phyloP scores from a whole-genome alignment of 2,888 invertebrate genomes.

The Cactoblastis cactorum region DNA sequence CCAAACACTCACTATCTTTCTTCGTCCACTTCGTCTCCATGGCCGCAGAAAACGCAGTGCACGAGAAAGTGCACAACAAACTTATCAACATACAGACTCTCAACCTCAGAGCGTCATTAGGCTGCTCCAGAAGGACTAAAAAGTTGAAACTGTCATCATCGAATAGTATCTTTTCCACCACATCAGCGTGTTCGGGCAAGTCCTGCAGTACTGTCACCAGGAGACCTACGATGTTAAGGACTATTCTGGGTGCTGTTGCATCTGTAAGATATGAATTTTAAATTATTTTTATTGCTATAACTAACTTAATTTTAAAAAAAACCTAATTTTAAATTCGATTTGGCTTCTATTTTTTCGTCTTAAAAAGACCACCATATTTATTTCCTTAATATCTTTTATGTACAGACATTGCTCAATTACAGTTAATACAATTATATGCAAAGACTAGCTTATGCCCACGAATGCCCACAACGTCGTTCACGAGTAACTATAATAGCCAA shows the following conservation, averaged over 20 bases:
- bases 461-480: too few species aligned
- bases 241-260: slow-evolving; percentile 80
- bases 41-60: slow-evolving; percentile 79
- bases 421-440: too few species aligned
- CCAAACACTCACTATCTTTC: slow-evolving; percentile 77
- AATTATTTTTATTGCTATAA: too few species aligned
- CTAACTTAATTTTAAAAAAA: too few species aligned
- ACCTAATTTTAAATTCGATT: too few species aligned
- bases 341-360: too few species aligned
- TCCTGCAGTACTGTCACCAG: slow-evolving; percentile 86
- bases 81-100: slow-evolving; percentile 86
- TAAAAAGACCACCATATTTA: too few species aligned
- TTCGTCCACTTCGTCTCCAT: slow-evolving; percentile 81
- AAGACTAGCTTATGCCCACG: too few species aligned
- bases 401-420: too few species aligned
- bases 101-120: slow-evolving; percentile 78
- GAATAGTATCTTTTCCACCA: slow-evolving; percentile 86
- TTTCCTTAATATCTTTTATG: too few species aligned
- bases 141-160: slow-evolving; percentile 74
- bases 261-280: slow-evolving; percentile 56
- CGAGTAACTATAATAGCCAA: too few species aligned
- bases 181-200: slow-evolving; percentile 86
- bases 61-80: slow-evolving; percentile 83
- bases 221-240: slow-evolving; percentile 84
- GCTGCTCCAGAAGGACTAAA: slow-evolving; percentile 76